Conservation (phyloP, 2,888 invertebrate species). For the Sclerodermus sp. region DNA sequence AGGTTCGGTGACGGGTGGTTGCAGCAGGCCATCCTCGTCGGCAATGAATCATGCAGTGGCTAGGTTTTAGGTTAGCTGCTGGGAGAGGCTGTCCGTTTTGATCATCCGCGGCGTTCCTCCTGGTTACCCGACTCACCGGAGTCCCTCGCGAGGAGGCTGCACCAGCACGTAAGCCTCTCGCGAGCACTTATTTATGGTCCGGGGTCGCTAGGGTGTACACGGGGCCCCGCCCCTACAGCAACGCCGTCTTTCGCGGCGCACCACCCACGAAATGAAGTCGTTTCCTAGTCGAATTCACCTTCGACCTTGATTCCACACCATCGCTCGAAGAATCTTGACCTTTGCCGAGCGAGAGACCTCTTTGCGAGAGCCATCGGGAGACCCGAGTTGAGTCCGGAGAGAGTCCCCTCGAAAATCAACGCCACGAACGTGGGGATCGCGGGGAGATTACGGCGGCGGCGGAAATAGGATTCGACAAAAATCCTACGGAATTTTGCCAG, state of each 20-base stretch:
- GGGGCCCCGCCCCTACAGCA: slow-evolving; percentile 47
- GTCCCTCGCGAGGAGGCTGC: slow-evolving; percentile 15
- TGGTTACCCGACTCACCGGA: slow-evolving; percentile 34
- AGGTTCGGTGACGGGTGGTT: too few relatives aligned
- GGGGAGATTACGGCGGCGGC: too few relatives aligned
- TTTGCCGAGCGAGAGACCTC: not conserved
- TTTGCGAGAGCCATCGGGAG: not conserved
- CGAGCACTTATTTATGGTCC: slow-evolving; percentile 57
- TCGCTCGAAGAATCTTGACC: not conserved
- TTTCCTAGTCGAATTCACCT: slow-evolving; percentile 22
- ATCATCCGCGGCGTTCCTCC: slow-evolving; percentile 53
- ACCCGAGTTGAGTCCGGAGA: too few relatives aligned
- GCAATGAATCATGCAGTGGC: slow-evolving; percentile 47
- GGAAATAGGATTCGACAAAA: too few relatives aligned
- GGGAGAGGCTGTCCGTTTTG: slow-evolving; percentile 51
- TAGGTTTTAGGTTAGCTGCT: slow-evolving; percentile 34
- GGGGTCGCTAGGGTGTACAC: slow-evolving; percentile 51
- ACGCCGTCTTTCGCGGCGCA: slow-evolving; percentile 37
- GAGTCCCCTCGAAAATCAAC: too few relatives aligned
- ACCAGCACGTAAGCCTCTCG: slow-evolving; percentile 40
- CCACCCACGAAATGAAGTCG: slow-evolving; percentile 48
- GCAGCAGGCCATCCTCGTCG: slow-evolving; percentile 10
- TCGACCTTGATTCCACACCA: slow-evolving; percentile 32
- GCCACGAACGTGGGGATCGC: too few relatives aligned
- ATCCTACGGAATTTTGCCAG: too few relatives aligned